Base-by-base conservation (phyloP, 92 coral and sea anemone genomes). In the Epizoanthus rinbou region DNA sequence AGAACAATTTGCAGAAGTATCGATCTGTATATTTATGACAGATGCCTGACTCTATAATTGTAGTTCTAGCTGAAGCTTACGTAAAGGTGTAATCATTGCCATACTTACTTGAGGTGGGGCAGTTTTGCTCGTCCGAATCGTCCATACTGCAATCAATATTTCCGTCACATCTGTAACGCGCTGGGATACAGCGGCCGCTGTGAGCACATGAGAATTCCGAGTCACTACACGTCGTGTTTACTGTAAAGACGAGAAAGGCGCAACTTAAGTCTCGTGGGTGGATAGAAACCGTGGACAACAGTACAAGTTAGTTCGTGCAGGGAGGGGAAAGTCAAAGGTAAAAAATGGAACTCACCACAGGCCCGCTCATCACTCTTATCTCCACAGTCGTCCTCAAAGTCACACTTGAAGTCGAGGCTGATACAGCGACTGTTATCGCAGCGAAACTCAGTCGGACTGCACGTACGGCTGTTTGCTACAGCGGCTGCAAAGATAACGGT, bases 101-200 rank as follows among this genome's bases (percentile, higher is more conserved):
- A 71, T 2, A 83, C 86, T 83, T 63, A 83, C 86, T 5, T 11
- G 67, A 1, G 71, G 81, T 86, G 73, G 89, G 87, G 62, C 97
- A 93, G 33, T 91, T 84, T 19, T 81, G 83, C 69, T 93, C 97
- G 85, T 93, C 97, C 16, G 97, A 90, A 8, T 79, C 76, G 76
- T 90, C 97, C 45, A 69, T 62, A 14, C 54, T 50, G 69, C 97
- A 93, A 66, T 93, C 97, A n/a, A 14, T 28, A 2, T 74, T 82
- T 21, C 89, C 87, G 66, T 93, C 91, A 81, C 97, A 93, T 69
- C 75, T 82, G 84, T 56, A 89, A 11, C 91, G 91, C 22, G 64
- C 88, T 22, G 94, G 86, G 24, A 93, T 86, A 57, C 97, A 93
- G 56, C 88, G 74, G 0, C 97, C 93, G 81, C 88, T 82, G 72